These are phyloP conservation scores for Plodia interpunctella DNA, from an alignment of 1,140 invertebrate genomes.

Conservation along the genomic window DNA sequence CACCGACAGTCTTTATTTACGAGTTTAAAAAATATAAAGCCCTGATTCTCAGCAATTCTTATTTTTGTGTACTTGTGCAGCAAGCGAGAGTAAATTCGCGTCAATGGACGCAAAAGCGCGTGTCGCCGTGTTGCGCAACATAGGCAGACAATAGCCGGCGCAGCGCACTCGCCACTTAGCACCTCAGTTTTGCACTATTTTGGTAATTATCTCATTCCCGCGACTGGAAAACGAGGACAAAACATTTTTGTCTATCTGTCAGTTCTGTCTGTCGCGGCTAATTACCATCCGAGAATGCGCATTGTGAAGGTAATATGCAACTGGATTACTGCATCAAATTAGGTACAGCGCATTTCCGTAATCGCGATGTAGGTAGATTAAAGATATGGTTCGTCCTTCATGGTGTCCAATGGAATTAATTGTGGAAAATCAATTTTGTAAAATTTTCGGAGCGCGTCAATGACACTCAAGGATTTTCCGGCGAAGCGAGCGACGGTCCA, in stretches of 20 bases:
- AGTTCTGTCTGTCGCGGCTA: too few species aligned
- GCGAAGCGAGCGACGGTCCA: constrained; percentile 19
- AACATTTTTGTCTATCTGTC: constrained; percentile 12
- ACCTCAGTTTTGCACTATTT: constrained; percentile 39
- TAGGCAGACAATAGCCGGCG: constrained; percentile 43
- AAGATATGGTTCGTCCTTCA: constrained; percentile 19
- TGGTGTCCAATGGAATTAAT: constrained; percentile 38
- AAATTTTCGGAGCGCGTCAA: constrained; percentile 35
- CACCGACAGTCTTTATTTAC: too few species aligned
- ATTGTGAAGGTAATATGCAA: constrained; percentile 6
- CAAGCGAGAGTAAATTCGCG: constrained; percentile 26
- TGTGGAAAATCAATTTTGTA: constrained; percentile 41
- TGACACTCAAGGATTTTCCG: constrained; percentile 44
- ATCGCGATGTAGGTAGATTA: neutral
- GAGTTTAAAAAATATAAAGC: too few species aligned
- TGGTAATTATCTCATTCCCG: constrained; percentile 44
- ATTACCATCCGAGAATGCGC: constrained; percentile 18
- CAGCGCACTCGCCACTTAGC: constrained; percentile 34
- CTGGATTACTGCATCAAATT: neutral
- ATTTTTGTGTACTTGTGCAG: neutral
- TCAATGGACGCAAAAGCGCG: constrained; percentile 66
- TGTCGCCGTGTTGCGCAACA: constrained; percentile 67
- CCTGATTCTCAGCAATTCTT: neutral
- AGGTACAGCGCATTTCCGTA: neutral
- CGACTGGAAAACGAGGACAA: constrained; percentile 41